These are phyloP conservation scores for Cherax quadricarinatus DNA, from an alignment of 1,140 invertebrate genomes.

Conservation along the genomic window DNA sequence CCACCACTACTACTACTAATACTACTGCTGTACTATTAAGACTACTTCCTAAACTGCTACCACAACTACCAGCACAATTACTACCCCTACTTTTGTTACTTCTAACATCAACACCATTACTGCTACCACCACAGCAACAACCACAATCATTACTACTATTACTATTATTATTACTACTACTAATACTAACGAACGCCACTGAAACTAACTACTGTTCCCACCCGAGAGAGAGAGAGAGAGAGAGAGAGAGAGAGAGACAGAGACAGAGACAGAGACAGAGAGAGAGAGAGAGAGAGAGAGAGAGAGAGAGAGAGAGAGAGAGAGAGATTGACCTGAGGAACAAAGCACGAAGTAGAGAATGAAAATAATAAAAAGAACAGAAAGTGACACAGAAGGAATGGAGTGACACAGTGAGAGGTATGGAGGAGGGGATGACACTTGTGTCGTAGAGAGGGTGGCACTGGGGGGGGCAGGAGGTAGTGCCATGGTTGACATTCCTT, in stretches of 20 bases:
- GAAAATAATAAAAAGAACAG: neutral
- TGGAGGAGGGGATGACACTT: neutral
- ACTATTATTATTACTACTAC: neutral
- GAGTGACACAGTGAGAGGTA: neutral
- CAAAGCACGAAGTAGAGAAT: too few relatives aligned
- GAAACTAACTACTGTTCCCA: neutral
- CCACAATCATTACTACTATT: neutral
- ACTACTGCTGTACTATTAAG: too few relatives aligned
- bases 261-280: too few relatives aligned
- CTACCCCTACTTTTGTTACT: neutral
- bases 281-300: too few relatives aligned
- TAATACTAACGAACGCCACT: neutral
- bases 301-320: too few relatives aligned
- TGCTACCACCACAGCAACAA: neutral
- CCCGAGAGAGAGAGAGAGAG: too few relatives aligned
- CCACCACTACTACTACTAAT: too few relatives aligned
- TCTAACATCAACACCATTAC: neutral
- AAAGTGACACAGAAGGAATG: neutral
- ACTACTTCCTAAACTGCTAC: neutral
- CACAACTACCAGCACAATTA: neutral
- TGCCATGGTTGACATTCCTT: constrained; percentile 52
- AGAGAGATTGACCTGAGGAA: too few relatives aligned
- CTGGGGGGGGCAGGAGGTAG: neutral
- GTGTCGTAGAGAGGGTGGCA: neutral
- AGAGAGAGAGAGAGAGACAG: too few relatives aligned